Evolutionary conservation across 2,797 vertebrate species (phyloP).

Genomic region (Phataginus tetradactyla): DNA sequence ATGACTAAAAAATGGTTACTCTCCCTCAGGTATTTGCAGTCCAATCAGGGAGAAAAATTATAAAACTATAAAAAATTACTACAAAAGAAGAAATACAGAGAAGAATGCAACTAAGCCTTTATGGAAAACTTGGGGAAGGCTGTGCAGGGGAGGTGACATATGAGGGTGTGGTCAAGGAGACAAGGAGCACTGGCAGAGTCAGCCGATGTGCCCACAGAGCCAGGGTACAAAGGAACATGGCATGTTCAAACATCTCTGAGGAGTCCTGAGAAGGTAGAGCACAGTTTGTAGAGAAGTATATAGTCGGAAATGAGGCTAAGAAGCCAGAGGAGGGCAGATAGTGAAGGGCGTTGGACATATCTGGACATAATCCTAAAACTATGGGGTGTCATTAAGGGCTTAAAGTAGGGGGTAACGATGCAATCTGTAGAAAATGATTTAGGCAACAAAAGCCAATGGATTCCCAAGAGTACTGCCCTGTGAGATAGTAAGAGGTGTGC

Average conservation of each 20-base stretch:
- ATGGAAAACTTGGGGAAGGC: not conserved
- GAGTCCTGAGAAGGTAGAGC: not conserved
- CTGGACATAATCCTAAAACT: not conserved
- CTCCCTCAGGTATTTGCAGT: not conserved
- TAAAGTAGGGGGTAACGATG: not conserved
- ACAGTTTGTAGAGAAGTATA: not conserved
- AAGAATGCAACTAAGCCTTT: not conserved
- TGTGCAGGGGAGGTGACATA: not conserved
- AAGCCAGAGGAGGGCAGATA: not conserved
- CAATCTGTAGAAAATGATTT: not conserved
- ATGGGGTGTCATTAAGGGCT: not conserved
- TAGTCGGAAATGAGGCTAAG: not conserved
- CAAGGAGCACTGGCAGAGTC: not conserved
- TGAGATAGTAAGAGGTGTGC: not conserved
- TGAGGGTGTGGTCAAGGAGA: not conserved
- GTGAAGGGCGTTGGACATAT: not conserved
- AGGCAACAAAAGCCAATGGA: not conserved
- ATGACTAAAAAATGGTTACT: not conserved
- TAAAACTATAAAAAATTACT: too few relatives aligned
- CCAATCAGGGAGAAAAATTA: not conserved
- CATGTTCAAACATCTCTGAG: not conserved
- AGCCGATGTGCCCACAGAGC: accelerated
- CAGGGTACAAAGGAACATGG: not conserved
- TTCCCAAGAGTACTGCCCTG: not conserved
- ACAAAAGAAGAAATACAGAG: not conserved